Conservation (phyloP, 2,888 invertebrate species). For the Nephrotoma appendiculata region DNA sequence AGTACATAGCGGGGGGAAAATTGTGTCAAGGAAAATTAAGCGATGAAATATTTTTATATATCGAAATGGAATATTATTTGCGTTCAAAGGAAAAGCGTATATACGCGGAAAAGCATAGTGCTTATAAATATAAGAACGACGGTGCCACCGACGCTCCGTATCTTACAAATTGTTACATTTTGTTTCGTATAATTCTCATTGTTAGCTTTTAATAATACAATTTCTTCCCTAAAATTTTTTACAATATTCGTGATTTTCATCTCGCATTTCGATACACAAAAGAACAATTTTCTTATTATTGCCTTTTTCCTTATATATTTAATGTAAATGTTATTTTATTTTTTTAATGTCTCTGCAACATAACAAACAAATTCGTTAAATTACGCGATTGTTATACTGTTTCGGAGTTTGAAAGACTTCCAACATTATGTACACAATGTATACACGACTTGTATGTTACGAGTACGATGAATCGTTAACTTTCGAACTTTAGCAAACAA, state of each 20-base stretch:
- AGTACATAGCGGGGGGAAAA: background rate
- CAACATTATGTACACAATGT: background rate
- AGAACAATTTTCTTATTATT: background rate
- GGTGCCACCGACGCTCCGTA: too few relatives aligned
- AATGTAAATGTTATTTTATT: background rate
- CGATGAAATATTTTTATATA: background rate
- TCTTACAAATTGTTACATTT: background rate
- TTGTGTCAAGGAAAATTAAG: background rate
- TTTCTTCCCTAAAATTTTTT: background rate
- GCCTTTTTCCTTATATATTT: background rate
- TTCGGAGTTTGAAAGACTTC: background rate
- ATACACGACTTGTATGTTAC: background rate
- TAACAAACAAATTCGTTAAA: background rate
- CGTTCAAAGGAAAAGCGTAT: background rate
- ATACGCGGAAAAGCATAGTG: background rate
- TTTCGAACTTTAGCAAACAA: background rate
- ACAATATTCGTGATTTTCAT: background rate
- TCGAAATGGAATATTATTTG: background rate
- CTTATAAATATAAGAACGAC: background rate
- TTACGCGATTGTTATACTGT: background rate
- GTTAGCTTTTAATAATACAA: background rate
- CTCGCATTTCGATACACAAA: background rate
- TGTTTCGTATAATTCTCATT: background rate
- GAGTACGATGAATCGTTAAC: background rate
- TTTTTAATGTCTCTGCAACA: background rate